These are phyloP conservation scores for Papilio glaucus DNA, from an alignment of 1,140 invertebrate species.

Conservation along the genomic window DNA sequence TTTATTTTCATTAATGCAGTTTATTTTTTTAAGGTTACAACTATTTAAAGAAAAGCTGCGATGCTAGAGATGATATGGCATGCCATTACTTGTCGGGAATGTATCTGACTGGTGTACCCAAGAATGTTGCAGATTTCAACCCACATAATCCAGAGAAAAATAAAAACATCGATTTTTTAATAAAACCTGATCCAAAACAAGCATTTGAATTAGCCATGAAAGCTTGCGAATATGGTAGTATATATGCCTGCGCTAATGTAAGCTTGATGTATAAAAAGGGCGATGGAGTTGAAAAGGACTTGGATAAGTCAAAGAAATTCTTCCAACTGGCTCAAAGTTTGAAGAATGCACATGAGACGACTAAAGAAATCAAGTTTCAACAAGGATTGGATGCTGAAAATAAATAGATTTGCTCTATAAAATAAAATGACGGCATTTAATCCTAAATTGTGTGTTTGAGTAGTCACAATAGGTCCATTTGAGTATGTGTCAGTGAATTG, in stretches of 20 bases:
- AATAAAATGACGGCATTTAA: neutral
- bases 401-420: slow-evolving; percentile 35
- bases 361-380: slow-evolving; percentile 86
- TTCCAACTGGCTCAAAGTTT: slow-evolving; percentile 88
- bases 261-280: slow-evolving; percentile 91
- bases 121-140: slow-evolving; percentile 68
- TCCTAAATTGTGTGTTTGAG: neutral
- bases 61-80: slow-evolving; percentile 87
- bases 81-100: slow-evolving; percentile 92
- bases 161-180: slow-evolving; percentile 79
- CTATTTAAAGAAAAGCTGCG: slow-evolving; percentile 89
- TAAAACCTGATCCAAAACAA: slow-evolving; percentile 89
- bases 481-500: neutral
- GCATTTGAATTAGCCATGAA: slow-evolving; percentile 90
- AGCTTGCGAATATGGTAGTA: slow-evolving; percentile 91
- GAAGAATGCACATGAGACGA: slow-evolving; percentile 86
- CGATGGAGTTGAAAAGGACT: slow-evolving; percentile 89
- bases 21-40: slow-evolving; percentile 83
- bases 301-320: slow-evolving; percentile 88
- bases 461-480: neutral
- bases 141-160: slow-evolving; percentile 72
- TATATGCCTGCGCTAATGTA: slow-evolving; percentile 94
- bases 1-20: neutral
- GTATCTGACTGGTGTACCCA: slow-evolving; percentile 88
- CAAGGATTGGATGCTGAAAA: slow-evolving; percentile 83